Evolutionary conservation across 1,140 invertebrate genomes (phyloP), one percentile per base, ranked within the genome.

Genomic region (Lepidurus arcticus): DNA sequence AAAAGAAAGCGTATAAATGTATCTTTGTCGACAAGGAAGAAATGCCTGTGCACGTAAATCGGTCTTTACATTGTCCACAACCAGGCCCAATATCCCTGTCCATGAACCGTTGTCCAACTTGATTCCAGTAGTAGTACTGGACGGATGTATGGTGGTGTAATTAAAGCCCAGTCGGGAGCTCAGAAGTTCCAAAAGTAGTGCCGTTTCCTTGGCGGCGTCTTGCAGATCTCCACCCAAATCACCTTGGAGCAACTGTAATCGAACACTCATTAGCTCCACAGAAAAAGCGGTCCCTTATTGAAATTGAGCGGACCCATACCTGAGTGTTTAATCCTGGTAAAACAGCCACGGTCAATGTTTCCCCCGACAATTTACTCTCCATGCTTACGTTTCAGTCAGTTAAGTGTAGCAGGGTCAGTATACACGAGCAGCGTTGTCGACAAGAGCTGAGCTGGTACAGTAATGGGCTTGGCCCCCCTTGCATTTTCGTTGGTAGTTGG

Each of bases 51-150:
- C 34, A 34, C 34, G 34, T 34, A 34, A 34, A 34, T 34, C 3
- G 34, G 34, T 34, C 83, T 84, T 86, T 86, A 92, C 91, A 80
- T 87, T 87, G 74, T 85, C 84, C 26, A 86, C 83, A 0, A 92
- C 82, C 77, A 90, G 85, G 76, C 88, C 85, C 47, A 93, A 84
- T 78, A 78, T 47, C 1, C 78, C 78, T 16, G 21, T 78, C 78
- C 78, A 78, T 34, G 42, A 45, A 10, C 78, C 78, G 42, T 78
- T 78, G 42, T 75, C 43, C 1, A 74, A 42, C 7, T 44, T 73
- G 16, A 74, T 9, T 10, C 78, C 78, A 42, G 45, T 74, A 65
- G 53, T 21, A 16, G 53, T n/a, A 1, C 16, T 65, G 13, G 53
- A 16, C n/a, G 53, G 53, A 65, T 21, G 21, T 11, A 65, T 16